A percentile compares a stretch with the other conserved stretches of the same genome.
phyloP scores from a whole-genome alignment of 1,140 invertebrate genomes.

The Magallana ariakensis region DNA sequence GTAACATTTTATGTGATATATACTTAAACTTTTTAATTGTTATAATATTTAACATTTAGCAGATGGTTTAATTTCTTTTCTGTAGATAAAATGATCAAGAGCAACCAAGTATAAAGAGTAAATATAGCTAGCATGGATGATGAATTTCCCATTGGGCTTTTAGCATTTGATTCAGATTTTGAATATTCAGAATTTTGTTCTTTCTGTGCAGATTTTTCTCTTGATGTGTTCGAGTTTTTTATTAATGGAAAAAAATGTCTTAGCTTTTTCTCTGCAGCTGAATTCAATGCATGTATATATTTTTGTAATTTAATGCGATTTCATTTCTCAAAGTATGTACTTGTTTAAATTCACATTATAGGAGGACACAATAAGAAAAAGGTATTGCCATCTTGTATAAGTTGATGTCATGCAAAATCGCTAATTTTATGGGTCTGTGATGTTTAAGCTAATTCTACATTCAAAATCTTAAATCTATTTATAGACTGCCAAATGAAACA shows the following conservation, averaged over 20 bases:
- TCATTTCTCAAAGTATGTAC: conserved; percentile 1
- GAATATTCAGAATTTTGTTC: conserved; percentile 14
- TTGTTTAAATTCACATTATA: neutral
- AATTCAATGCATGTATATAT: conserved; percentile 7
- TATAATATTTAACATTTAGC: too few relatives aligned
- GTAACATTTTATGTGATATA: too few relatives aligned
- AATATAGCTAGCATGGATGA: neutral
- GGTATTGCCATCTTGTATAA: too few relatives aligned
- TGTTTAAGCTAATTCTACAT: conserved; percentile 14
- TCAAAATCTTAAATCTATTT: conserved; percentile 53
- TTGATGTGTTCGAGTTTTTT: conserved; percentile 33
- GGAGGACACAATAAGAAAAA: too few relatives aligned
- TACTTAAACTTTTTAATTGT: too few relatives aligned
- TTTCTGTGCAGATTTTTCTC: conserved; percentile 40
- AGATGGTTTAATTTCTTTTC: too few relatives aligned
- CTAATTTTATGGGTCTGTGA: too few relatives aligned
- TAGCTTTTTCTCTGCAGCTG: conserved; percentile 31
- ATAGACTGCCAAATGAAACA: conserved; percentile 55
- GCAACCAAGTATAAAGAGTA: neutral
- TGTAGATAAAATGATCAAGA: too few relatives aligned
- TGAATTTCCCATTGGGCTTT: neutral
- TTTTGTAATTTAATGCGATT: conserved; percentile 29
- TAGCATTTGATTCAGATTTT: neutral
- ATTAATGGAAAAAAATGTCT: neutral
- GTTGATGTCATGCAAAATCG: too few relatives aligned